Percentiles rank a stretch among this genome's conserved stretches.
Conservation (phyloP, 2,888 invertebrate species). For the Amphipoea lucens region DNA sequence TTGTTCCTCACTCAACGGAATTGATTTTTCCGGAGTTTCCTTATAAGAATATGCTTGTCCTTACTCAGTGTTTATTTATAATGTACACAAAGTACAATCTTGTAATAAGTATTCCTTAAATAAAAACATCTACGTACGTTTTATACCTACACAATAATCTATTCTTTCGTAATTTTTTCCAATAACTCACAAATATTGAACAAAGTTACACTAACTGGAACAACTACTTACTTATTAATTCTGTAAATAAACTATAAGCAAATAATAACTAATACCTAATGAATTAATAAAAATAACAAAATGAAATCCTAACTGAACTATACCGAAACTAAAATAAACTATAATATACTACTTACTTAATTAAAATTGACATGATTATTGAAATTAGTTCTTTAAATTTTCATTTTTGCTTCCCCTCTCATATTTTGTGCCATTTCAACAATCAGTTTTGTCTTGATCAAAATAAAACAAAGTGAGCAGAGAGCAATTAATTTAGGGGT, state of each 20-base stretch:
- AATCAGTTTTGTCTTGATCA: slow-evolving; percentile 74
- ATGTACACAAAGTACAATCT: neutral
- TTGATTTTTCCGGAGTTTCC: neutral
- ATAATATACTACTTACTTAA: neutral
- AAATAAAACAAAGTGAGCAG: slow-evolving; percentile 86
- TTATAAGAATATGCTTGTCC: neutral
- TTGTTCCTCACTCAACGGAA: neutral
- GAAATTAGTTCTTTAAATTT: neutral
- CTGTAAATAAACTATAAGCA: too few relatives aligned
- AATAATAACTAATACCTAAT: too few relatives aligned
- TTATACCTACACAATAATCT: neutral
- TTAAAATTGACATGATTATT: neutral
- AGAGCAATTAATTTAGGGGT: slow-evolving; percentile 88
- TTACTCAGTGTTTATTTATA: neutral
- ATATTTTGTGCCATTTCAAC: slow-evolving; percentile 63
- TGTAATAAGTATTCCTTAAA: neutral
- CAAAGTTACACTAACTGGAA: neutral
- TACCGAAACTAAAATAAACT: too few relatives aligned
- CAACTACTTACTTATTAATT: neutral
- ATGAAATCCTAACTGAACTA: too few relatives aligned
- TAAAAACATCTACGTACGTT: neutral
- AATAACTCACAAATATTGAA: neutral
- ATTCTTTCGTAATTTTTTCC: neutral
- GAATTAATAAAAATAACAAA: too few relatives aligned
- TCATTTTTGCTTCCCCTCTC: neutral